These are phyloP conservation scores for Escarpia spicata DNA, from an alignment of 2,888 invertebrate species.

Conservation along the genomic window DNA sequence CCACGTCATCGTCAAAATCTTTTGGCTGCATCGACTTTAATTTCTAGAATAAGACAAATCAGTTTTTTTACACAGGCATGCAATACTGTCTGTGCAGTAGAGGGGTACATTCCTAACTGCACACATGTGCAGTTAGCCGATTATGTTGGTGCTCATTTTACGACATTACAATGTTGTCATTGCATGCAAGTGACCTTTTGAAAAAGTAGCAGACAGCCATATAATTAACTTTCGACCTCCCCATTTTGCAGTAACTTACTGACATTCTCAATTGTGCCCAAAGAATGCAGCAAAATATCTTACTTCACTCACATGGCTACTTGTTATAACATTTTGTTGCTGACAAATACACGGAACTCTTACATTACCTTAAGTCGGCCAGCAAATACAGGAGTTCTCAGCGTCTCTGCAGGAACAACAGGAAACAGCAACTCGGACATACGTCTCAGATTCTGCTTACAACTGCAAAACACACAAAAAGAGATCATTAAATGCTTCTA, in stretches of 20 bases:
- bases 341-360: not conserved
- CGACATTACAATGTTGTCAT: too few relatives aligned
- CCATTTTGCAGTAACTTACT: not conserved
- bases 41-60: constrained; percentile 48
- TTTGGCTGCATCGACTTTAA: constrained; percentile 62
- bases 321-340: not conserved
- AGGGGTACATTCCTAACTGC: too few relatives aligned
- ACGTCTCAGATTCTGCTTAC: constrained; percentile 52
- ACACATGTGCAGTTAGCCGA: too few relatives aligned
- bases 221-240: too few relatives aligned
- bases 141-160: too few relatives aligned
- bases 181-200: too few relatives aligned
- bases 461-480: constrained; percentile 31
- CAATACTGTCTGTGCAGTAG: too few relatives aligned
- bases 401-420: constrained; percentile 58
- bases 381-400: constrained; percentile 48
- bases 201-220: too few relatives aligned
- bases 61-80: not conserved
- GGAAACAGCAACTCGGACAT: constrained; percentile 64
- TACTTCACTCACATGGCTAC: not conserved
- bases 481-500: constrained; percentile 39
- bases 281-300: not conserved
- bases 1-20: constrained; percentile 59
- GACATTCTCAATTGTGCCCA: not conserved
- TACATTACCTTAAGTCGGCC: constrained; percentile 24